Conservation (phyloP, 2,797 vertebrate genomes). For the Lophius americanus region DNA sequence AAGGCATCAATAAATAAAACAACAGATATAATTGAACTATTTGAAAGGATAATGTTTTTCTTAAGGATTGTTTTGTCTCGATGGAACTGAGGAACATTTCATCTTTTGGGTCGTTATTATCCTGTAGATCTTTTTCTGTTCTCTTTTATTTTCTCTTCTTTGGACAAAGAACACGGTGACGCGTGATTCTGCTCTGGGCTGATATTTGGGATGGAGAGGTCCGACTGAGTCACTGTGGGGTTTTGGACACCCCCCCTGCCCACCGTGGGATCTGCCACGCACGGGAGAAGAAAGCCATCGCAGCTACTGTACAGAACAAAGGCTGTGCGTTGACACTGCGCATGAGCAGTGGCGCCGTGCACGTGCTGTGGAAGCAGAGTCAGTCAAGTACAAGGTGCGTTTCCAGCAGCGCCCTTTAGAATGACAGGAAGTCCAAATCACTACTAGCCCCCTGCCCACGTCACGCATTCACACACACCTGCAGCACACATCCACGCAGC, state of each 20-base stretch:
- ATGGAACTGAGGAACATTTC: neutral
- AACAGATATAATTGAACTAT: no score
- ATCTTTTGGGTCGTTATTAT: neutral
- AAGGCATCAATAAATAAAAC: no score
- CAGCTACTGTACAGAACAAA: constrained; percentile 71
- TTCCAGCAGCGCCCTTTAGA: constrained; percentile 6
- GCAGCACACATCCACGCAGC: neutral
- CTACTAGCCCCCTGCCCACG: neutral
- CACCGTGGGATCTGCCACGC: constrained; percentile 31
- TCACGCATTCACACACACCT: neutral
- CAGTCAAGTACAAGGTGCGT: constrained; percentile 21
- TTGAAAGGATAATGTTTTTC: no score
- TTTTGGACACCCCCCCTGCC: constrained; percentile 8
- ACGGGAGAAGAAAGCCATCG: constrained; percentile 23
- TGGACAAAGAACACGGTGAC: neutral
- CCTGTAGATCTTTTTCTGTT: accelerated
- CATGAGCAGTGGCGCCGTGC: constrained; percentile 53
- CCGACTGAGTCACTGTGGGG: constrained; percentile 56
- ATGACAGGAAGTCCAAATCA: neutral
- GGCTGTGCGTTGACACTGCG: constrained; percentile 56
- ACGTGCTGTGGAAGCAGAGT: constrained; percentile 49
- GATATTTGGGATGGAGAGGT: constrained; percentile 12
- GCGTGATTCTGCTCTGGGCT: no score
- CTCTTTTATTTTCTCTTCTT: neutral
- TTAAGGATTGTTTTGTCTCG: no score